Percentiles rank a stretch among this genome's conserved stretches.
Evolutionary conservation across 2,888 invertebrate genomes (phyloP).

Genomic region (Hermaeophaga mercurialis): DNA sequence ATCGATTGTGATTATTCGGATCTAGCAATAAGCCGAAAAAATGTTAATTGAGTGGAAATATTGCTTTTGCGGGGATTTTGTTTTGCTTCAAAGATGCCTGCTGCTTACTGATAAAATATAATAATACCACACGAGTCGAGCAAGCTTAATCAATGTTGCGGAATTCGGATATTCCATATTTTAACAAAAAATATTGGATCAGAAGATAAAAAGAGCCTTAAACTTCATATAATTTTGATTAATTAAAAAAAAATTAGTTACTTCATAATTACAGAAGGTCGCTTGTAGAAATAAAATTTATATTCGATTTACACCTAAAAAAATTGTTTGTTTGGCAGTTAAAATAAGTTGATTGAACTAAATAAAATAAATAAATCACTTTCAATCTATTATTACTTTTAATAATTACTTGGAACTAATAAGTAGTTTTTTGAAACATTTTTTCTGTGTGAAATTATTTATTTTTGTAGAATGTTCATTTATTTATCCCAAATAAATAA

Average conservation of each 20-base stretch:
- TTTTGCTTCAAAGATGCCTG: constrained; percentile 15
- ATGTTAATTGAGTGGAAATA: constrained; percentile 26
- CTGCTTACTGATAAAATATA: constrained; percentile 1
- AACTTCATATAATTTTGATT: too few relatives aligned
- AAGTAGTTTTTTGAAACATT: background rate
- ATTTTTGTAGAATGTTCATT: too few relatives aligned
- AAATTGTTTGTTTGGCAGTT: too few relatives aligned
- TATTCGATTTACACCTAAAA: too few relatives aligned
- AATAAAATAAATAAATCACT: too few relatives aligned
- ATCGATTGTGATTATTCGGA: constrained; percentile 28
- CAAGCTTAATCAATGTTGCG: background rate
- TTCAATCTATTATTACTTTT: background rate
- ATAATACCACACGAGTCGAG: background rate
- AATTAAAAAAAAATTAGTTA: too few relatives aligned
- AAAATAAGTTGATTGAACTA: too few relatives aligned
- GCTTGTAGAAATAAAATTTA: too few relatives aligned
- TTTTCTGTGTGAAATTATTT: too few relatives aligned
- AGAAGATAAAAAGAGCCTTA: too few relatives aligned
- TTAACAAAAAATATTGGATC: background rate
- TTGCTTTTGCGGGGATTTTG: constrained; percentile 17
- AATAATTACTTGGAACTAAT: background rate
- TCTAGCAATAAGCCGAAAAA: constrained; percentile 29
- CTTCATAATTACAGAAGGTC: too few relatives aligned
- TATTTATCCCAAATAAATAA: too few relatives aligned
- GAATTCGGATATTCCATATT: background rate